These are phyloP conservation scores for Balaeniceps rex DNA, from an alignment of 2,113 vertebrate species.

Conservation along the genomic window DNA sequence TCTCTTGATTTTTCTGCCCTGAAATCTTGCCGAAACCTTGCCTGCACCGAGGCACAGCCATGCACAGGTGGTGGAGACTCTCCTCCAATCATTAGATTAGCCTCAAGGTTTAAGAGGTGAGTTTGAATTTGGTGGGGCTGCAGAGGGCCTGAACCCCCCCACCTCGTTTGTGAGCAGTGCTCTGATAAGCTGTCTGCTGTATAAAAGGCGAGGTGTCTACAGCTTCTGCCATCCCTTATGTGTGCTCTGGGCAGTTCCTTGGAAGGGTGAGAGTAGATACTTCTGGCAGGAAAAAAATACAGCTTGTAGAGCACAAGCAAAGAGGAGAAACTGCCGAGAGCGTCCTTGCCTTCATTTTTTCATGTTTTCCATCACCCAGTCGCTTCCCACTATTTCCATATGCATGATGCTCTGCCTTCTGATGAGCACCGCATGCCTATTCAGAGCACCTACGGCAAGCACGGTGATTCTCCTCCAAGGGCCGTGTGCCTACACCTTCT, in stretches of 20 bases:
- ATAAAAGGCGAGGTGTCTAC: neutral
- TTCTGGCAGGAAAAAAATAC: neutral
- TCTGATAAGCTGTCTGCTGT: neutral
- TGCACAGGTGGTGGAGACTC: fast-evolving
- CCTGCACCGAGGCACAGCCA: fast-evolving
- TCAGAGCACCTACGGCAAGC: neutral
- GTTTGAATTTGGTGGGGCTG: neutral
- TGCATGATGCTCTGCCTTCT: fast-evolving
- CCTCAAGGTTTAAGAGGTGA: neutral
- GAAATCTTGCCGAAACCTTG: neutral
- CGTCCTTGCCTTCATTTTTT: neutral
- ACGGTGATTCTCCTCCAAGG: neutral
- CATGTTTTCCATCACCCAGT: neutral
- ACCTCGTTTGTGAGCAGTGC: neutral
- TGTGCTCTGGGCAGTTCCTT: neutral
- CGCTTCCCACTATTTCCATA: fast-evolving
- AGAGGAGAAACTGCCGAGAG: neutral
- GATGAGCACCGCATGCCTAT: fast-evolving
- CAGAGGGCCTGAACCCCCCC: neutral
- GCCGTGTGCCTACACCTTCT: neutral
- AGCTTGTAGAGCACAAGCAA: neutral
- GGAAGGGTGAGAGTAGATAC: neutral
- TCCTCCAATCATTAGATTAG: neutral
- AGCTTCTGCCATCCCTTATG: neutral
- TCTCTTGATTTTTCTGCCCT: neutral